These are phyloP conservation scores for Hydractinia echinata DNA, from an alignment of 30 jellyfish, hydroid and myxozoan genomes.

Conservation along the genomic window DNA sequence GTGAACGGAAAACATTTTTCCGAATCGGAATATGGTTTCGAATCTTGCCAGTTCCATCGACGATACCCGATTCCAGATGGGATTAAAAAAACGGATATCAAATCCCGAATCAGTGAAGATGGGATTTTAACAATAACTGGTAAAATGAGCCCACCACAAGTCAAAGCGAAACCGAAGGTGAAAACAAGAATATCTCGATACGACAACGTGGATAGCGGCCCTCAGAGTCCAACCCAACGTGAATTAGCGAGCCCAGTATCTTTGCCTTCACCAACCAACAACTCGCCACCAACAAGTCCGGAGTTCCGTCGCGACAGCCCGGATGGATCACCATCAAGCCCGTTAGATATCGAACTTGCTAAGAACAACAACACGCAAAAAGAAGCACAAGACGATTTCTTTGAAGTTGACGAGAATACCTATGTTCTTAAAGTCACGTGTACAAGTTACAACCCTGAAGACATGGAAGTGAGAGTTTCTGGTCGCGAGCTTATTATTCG, in stretches of 20 bases:
- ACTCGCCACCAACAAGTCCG: slow-evolving; percentile 11
- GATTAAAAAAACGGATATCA: slow-evolving; percentile 40
- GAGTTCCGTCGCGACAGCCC: not conserved
- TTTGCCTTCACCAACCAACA: not conserved
- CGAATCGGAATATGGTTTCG: slow-evolving; percentile 77
- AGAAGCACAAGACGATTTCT: slow-evolving; percentile 28
- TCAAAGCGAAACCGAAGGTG: slow-evolving; percentile 10
- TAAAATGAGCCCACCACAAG: slow-evolving; percentile 17
- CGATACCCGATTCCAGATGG: slow-evolving; percentile 88
- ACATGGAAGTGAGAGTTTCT: slow-evolving; percentile 54
- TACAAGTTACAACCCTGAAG: slow-evolving; percentile 61
- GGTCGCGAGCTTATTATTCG: slow-evolving; percentile 55
- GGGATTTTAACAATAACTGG: slow-evolving; percentile 71
- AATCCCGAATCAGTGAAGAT: slow-evolving; percentile 52
- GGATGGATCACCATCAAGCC: not conserved
- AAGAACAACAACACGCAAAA: not conserved
- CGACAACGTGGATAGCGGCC: slow-evolving; percentile 24
- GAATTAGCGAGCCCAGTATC: not conserved
- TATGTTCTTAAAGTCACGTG: slow-evolving; percentile 49
- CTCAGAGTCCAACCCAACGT: not conserved
- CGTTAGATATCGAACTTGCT: not conserved
- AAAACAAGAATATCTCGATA: slow-evolving; percentile 10
- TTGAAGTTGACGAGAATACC: slow-evolving; percentile 46
- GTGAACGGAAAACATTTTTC: slow-evolving; percentile 79
- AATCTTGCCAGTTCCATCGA: slow-evolving; percentile 77